Percentiles rank a stretch among this genome's conserved stretches.
These are phyloP conservation scores for Lanius collurio DNA, from an alignment of 2,113 vertebrate species.

Conservation along the genomic window DNA sequence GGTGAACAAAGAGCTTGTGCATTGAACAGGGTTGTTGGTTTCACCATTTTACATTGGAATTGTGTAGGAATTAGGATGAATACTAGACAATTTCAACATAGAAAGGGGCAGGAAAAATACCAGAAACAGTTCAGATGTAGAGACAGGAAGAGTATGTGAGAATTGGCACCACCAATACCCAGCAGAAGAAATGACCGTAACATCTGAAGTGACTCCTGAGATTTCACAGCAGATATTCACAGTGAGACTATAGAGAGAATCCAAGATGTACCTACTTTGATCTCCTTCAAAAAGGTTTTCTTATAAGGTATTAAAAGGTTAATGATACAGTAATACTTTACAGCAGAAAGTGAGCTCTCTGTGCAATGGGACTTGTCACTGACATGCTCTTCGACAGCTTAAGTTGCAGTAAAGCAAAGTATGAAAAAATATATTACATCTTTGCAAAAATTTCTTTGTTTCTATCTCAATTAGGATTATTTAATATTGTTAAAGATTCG, in stretches of 20 bases:
- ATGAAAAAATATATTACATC: not conserved
- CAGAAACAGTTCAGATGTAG: not conserved
- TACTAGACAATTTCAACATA: not conserved
- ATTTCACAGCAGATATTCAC: not conserved
- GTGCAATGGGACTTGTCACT: not conserved
- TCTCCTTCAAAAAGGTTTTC: not conserved
- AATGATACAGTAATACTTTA: not conserved
- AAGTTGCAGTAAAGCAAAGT: not conserved
- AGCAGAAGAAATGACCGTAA: not conserved
- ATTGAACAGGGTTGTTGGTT: not conserved
- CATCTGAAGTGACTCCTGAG: not conserved
- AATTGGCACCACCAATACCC: not conserved
- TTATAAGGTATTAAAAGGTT: not conserved
- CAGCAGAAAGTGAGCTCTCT: not conserved
- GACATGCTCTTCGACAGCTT: not conserved
- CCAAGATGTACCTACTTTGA: not conserved
- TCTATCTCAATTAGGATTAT: not conserved
- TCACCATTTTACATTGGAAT: not conserved
- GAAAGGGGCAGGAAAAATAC: not conserved
- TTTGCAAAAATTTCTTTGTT: not conserved
- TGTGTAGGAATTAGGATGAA: not conserved
- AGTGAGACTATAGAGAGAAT: not conserved
- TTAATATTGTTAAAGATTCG: not conserved
- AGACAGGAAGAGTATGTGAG: not conserved
- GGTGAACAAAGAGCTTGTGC: not conserved